Evolutionary conservation across 2,113 vertebrate genomes (phyloP).

Genomic region (Sinocyclocheilus grahami): DNA sequence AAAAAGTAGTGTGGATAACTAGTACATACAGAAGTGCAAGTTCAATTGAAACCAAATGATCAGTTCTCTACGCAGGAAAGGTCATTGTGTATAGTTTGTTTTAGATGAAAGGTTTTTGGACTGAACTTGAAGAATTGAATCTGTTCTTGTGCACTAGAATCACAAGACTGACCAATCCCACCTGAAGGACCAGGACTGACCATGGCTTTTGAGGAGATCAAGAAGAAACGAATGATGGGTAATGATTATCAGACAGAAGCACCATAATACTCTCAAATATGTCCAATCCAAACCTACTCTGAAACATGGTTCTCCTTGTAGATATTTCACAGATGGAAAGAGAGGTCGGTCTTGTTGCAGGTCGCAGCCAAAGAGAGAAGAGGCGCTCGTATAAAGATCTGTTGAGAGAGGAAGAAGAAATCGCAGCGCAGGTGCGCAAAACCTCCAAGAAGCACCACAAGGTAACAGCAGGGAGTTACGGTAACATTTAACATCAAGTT

Average conservation of each 20-base stretch:
- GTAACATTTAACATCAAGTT: slow-evolving; percentile 30
- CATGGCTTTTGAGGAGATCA: slow-evolving; percentile 80
- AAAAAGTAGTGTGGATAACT: background rate
- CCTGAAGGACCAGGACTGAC: slow-evolving; percentile 26
- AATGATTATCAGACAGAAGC: slow-evolving; percentile 34
- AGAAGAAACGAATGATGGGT: slow-evolving; percentile 72
- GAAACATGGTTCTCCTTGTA: slow-evolving; percentile 54
- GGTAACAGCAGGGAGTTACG: slow-evolving; percentile 65
- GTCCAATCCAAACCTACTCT: background rate
- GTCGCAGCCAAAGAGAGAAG: slow-evolving; percentile 92
- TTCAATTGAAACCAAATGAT: background rate
- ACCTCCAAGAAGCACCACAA: slow-evolving; percentile 83
- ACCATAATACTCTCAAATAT: background rate
- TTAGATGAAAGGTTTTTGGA: background rate
- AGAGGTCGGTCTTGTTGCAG: slow-evolving; percentile 84
- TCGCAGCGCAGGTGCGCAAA: slow-evolving; percentile 89
- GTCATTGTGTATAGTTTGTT: background rate
- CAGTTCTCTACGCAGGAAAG: background rate
- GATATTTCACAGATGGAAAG: slow-evolving; percentile 83
- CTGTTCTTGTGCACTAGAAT: slow-evolving; percentile 18
- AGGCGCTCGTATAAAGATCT: slow-evolving; percentile 92
- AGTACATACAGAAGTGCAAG: background rate
- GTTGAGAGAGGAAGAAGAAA: slow-evolving; percentile 89
- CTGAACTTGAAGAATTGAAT: background rate
- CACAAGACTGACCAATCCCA: slow-evolving; percentile 45